phyloP scores from a whole-genome alignment of 2,113 vertebrate species.

The Gyps fulvus region DNA sequence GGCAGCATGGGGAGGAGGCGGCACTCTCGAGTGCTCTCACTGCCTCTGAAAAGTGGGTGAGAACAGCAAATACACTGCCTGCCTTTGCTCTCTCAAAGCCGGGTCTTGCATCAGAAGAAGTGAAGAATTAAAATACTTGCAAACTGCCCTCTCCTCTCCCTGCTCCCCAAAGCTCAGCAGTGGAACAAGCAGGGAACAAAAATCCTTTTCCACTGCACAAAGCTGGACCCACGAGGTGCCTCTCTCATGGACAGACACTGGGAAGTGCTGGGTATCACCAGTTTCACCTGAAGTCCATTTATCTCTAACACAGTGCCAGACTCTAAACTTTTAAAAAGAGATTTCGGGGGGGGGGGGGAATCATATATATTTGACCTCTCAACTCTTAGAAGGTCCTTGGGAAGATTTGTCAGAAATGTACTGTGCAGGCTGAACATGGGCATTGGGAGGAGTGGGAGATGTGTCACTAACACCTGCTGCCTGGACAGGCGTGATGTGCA shows the following conservation, averaged over 20 bases:
- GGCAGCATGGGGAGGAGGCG: not conserved
- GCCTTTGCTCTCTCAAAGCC: not conserved
- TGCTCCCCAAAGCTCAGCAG: not conserved
- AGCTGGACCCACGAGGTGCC: not conserved
- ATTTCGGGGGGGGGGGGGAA: not conserved
- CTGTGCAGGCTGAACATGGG: fast-evolving
- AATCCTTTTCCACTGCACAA: not conserved
- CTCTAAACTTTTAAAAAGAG: not conserved
- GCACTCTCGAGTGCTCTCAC: not conserved
- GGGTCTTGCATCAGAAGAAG: not conserved
- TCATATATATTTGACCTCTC: not conserved
- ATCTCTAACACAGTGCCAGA: not conserved
- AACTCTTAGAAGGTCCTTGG: not conserved
- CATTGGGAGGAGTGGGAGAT: not conserved
- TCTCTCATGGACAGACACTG: not conserved
- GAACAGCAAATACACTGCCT: not conserved
- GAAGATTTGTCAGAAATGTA: not conserved
- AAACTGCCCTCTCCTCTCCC: not conserved
- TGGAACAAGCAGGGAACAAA: not conserved
- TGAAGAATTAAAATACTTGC: not conserved
- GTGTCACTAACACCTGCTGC: not conserved
- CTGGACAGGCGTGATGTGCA: fast-evolving
- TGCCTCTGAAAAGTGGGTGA: not conserved
- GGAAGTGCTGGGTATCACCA: not conserved
- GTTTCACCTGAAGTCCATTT: not conserved